phyloP scores from a whole-genome alignment of 2,888 invertebrate species.

The Marronus borbonicus region DNA sequence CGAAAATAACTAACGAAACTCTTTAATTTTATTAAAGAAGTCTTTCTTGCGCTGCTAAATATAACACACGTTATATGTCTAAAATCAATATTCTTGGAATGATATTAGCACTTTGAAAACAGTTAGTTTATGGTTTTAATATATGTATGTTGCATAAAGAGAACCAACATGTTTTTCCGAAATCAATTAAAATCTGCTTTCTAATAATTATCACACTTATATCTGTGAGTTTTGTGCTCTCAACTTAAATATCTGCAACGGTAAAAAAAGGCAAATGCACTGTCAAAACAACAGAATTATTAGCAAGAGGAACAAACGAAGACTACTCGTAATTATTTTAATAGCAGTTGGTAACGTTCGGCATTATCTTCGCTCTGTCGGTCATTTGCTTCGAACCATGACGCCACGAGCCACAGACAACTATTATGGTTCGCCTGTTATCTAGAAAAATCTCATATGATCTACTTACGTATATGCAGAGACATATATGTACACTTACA shows the following conservation, averaged over 20 bases:
- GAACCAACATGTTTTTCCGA: not conserved
- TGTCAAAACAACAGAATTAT: constrained; percentile 67
- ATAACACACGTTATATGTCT: not conserved
- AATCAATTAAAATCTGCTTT: constrained; percentile 33
- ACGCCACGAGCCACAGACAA: constrained; percentile 71
- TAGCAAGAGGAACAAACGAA: constrained; percentile 64
- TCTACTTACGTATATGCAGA: constrained; percentile 59
- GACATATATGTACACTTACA: too few species aligned
- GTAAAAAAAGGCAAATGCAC: constrained; percentile 57
- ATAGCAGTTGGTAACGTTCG: constrained; percentile 70
- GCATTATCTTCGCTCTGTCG: constrained; percentile 72
- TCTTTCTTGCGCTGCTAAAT: not conserved
- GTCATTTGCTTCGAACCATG: constrained; percentile 73
- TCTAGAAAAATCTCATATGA: constrained; percentile 63
- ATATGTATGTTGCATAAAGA: not conserved
- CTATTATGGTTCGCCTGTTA: constrained; percentile 69
- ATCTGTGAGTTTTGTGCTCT: constrained; percentile 21
- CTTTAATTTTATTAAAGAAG: too few species aligned
- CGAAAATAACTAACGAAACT: too few species aligned
- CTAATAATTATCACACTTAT: constrained; percentile 26
- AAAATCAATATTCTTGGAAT: too few species aligned
- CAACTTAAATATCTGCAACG: constrained; percentile 38
- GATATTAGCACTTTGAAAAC: too few species aligned
- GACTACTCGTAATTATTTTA: constrained; percentile 71
- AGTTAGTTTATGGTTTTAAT: not conserved